phyloP scores from a whole-genome alignment of 1,140 invertebrate species.

The Panagrolaimus sp. region DNA sequence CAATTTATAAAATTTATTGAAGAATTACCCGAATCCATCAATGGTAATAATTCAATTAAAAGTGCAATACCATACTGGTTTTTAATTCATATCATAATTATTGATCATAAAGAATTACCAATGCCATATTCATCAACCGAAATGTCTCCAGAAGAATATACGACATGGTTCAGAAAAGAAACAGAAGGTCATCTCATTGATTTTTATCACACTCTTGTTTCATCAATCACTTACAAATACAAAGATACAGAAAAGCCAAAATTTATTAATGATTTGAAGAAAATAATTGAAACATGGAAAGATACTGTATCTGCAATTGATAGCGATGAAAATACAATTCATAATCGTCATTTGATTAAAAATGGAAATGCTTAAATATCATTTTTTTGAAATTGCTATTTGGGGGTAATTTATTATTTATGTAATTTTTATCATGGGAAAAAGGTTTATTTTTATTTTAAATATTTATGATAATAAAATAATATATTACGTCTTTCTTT shows the following conservation, averaged over 20 bases:
- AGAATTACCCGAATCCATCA: constrained; percentile 17
- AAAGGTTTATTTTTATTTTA: too few relatives aligned
- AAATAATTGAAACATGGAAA: not conserved
- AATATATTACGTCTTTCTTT: too few relatives aligned
- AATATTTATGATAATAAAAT: too few relatives aligned
- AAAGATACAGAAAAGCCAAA: not conserved
- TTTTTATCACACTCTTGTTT: constrained; percentile 47
- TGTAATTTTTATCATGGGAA: too few relatives aligned
- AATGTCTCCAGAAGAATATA: constrained; percentile 50
- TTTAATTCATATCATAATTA: constrained; percentile 18
- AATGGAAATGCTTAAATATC: too few relatives aligned
- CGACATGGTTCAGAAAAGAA: constrained; percentile 48
- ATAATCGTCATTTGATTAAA: too few relatives aligned
- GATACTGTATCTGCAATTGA: too few relatives aligned
- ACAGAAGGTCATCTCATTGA: constrained; percentile 40
- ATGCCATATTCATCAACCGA: constrained; percentile 51
- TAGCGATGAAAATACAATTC: too few relatives aligned
- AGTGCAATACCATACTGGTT: constrained; percentile 14
- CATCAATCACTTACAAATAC: constrained; percentile 36
- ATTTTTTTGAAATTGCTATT: not conserved
- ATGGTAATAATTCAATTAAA: constrained; percentile 7
- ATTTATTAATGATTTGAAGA: not conserved
- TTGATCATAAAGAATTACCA: constrained; percentile 23
- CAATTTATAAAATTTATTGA: constrained; percentile 34
- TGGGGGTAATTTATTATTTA: not conserved